A percentile compares a stretch with the other conserved stretches of the same genome.
phyloP scores from a whole-genome alignment of 92 coral and sea anemone genomes.

The Parazoanthus swiftii region DNA sequence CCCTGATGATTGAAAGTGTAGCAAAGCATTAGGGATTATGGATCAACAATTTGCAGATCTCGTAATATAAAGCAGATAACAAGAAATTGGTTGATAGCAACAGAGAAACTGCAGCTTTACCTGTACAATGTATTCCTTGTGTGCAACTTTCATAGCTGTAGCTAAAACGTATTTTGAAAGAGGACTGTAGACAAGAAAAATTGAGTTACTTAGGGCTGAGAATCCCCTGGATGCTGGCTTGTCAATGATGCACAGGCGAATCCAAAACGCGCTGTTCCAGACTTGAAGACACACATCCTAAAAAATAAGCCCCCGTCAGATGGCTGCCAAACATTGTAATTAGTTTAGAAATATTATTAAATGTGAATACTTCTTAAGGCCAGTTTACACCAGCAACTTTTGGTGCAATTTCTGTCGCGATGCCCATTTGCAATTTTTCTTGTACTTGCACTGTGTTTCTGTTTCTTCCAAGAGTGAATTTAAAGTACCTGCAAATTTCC shows the following conservation, averaged over 20 bases:
- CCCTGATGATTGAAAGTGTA: too few relatives aligned
- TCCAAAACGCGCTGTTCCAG: slow-evolving; percentile 72
- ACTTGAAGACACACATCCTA: slow-evolving; percentile 77
- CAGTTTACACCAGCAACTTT: too few relatives aligned
- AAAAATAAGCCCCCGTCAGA: background rate
- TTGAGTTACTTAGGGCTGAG: slow-evolving; percentile 43
- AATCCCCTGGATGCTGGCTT: slow-evolving; percentile 29
- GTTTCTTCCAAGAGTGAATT: too few relatives aligned
- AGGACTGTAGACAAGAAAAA: slow-evolving; percentile 81
- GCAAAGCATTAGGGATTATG: too few relatives aligned
- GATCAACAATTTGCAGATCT: too few relatives aligned
- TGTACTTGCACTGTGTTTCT: too few relatives aligned
- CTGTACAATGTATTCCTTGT: slow-evolving; percentile 83
- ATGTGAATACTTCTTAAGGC: too few relatives aligned
- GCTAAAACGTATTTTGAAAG: slow-evolving; percentile 74
- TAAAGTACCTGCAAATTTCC: too few relatives aligned
- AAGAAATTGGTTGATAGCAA: background rate
- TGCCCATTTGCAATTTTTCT: too few relatives aligned
- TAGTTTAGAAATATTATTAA: background rate
- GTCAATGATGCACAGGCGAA: slow-evolving; percentile 59
- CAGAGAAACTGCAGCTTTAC: slow-evolving; percentile 36
- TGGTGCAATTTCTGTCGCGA: too few relatives aligned
- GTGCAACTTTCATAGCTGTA: slow-evolving; percentile 68
- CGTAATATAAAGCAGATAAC: too few relatives aligned
- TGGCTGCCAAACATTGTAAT: background rate